Conservation (phyloP, 2,888 invertebrate genomes). For the Auanema freiburgensis region DNA sequence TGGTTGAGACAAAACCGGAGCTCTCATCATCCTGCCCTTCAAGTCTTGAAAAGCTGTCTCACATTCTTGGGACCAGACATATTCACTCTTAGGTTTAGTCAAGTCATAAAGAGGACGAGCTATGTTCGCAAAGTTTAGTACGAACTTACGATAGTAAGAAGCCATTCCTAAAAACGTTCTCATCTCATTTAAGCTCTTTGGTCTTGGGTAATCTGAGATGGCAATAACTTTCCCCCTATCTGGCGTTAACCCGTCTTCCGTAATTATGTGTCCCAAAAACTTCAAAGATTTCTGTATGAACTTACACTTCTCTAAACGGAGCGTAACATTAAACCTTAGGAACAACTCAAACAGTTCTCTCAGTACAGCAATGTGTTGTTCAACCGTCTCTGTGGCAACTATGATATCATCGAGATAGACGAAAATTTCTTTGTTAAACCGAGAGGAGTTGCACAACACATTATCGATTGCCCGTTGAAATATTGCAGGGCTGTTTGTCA, state of each 20-base stretch:
- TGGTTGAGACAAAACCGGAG: conserved; percentile 23
- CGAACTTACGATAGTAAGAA: conserved; percentile 31
- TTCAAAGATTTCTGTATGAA: conserved; percentile 2
- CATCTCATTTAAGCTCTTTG: conserved; percentile 16
- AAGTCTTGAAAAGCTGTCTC: conserved; percentile 23
- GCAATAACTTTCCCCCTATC: conserved; percentile 13
- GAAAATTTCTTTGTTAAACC: background rate
- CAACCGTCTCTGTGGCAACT: background rate
- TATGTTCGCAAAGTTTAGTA: conserved; percentile 16
- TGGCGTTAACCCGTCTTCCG: background rate
- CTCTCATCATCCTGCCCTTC: conserved; percentile 13
- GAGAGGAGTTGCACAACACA: too few species aligned
- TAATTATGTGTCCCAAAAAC: conserved; percentile 18
- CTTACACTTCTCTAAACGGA: conserved; percentile 18
- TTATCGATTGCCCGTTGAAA: conserved; percentile 48
- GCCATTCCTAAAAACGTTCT: conserved; percentile 29
- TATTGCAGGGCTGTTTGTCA: conserved; percentile 40
- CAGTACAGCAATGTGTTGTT: conserved; percentile 9
- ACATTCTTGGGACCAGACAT: conserved; percentile 8
- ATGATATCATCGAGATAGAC: conserved; percentile 7
- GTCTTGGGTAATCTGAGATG: conserved; percentile 12
- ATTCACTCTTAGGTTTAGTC: conserved; percentile 7
- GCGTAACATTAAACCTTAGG: background rate
- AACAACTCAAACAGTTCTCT: conserved; percentile 8
- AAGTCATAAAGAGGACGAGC: conserved; percentile 25